Evolutionary conservation across 2,113 vertebrate genomes (phyloP).

Genomic region (Pangasianodon hypophthalmus): DNA sequence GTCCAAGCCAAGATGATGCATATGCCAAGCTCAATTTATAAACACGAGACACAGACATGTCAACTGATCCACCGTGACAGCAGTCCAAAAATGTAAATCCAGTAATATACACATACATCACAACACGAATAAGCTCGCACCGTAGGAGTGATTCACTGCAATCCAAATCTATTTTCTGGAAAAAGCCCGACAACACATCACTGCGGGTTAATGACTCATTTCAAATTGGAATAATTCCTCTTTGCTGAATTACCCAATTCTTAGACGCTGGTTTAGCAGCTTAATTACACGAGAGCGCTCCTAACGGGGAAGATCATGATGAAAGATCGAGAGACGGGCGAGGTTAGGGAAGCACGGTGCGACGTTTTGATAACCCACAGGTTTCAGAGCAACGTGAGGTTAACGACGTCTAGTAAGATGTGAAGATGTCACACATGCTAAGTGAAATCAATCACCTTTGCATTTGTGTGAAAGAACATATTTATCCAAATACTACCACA

Average conservation of each 20-base stretch:
- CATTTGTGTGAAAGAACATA: neutral
- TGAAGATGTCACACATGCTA: neutral
- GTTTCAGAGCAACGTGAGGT: neutral
- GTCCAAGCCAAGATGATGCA: neutral
- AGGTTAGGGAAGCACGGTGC: constrained; percentile 8
- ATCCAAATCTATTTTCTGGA: constrained; percentile 69
- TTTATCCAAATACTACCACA: neutral
- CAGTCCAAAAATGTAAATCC: constrained; percentile 35
- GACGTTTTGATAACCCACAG: neutral
- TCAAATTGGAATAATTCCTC: constrained; percentile 81
- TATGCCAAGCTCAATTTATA: constrained; percentile 35
- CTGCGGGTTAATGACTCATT: constrained; percentile 81
- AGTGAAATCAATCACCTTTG: neutral
- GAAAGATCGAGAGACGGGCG: constrained; percentile 10
- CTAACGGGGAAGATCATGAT: constrained; percentile 63
- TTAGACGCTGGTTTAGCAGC: constrained; percentile 80
- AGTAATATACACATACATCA: constrained; percentile 19
- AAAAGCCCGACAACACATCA: constrained; percentile 76
- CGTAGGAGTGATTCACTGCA: constrained; percentile 72
- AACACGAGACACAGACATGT: neutral
- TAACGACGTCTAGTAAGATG: neutral
- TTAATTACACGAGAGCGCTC: constrained; percentile 80
- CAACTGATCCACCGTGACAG: neutral
- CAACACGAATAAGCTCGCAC: constrained; percentile 60
- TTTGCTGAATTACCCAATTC: constrained; percentile 82